Percentiles rank a stretch among this genome's conserved stretches.
phyloP scores from a whole-genome alignment of 2,888 invertebrate species.

The Ennomos quercinarius region DNA sequence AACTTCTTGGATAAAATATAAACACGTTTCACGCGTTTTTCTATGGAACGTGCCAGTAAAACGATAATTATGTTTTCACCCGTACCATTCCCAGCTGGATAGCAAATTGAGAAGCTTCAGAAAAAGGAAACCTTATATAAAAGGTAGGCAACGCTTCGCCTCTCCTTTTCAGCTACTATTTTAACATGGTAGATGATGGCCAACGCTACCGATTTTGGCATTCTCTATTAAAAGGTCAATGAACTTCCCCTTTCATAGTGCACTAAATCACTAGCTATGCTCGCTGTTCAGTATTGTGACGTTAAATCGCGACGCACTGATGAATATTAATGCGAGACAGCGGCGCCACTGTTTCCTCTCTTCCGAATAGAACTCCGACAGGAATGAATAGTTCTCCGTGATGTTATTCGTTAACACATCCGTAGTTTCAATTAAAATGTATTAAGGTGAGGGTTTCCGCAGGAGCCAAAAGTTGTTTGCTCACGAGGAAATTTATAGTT shows the following conservation, averaged over 20 bases:
- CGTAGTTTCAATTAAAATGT: slow-evolving; percentile 38
- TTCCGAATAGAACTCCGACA: slow-evolving; percentile 30
- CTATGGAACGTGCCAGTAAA: too few relatives aligned
- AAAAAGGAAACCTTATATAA: too few relatives aligned
- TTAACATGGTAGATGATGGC: too few relatives aligned
- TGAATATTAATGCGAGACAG: slow-evolving; percentile 41
- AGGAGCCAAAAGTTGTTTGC: slow-evolving; percentile 2
- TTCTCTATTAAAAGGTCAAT: slow-evolving; percentile 6
- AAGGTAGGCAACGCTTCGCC: too few relatives aligned
- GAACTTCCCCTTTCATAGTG: slow-evolving; percentile 25
- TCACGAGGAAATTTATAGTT: background rate
- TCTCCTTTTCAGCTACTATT: too few relatives aligned
- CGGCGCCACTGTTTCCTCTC: slow-evolving; percentile 37
- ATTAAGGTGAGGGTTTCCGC: slow-evolving; percentile 26
- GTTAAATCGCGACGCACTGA: slow-evolving; percentile 34
- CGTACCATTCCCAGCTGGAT: too few relatives aligned
- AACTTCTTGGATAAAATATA: too few relatives aligned
- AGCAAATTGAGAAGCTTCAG: too few relatives aligned
- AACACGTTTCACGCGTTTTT: too few relatives aligned
- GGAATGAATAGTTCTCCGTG: slow-evolving; percentile 37
- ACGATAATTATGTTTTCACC: too few relatives aligned
- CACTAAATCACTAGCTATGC: slow-evolving; percentile 37
- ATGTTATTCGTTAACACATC: slow-evolving; percentile 36
- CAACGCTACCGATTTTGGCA: too few relatives aligned
- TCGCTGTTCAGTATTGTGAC: slow-evolving; percentile 32